These are phyloP conservation scores for Rotaria macrura DNA, from an alignment of 2,888 invertebrate genomes.

Conservation along the genomic window DNA sequence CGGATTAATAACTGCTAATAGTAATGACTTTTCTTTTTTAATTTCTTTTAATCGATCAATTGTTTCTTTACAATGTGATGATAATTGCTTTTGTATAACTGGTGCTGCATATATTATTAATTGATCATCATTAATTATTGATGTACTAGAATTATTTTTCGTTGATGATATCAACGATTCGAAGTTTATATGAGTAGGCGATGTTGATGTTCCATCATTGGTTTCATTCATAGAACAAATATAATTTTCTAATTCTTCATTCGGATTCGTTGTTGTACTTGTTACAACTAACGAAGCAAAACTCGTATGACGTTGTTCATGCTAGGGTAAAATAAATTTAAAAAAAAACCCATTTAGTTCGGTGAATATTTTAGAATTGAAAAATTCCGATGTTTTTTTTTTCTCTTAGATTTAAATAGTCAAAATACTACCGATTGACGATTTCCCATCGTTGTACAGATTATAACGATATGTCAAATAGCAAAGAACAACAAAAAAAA, in stretches of 20 bases:
- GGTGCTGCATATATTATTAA: background rate
- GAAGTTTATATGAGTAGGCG: background rate
- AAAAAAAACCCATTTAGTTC: background rate
- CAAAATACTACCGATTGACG: background rate
- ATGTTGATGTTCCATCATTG: background rate
- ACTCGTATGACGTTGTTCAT: background rate
- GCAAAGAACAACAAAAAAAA: background rate
- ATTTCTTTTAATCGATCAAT: background rate
- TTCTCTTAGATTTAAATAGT: background rate
- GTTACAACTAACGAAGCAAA: background rate
- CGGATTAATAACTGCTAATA: background rate
- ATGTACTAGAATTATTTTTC: background rate
- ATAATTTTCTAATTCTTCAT: constrained; percentile 6
- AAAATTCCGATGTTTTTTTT: background rate
- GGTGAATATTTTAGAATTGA: no score
- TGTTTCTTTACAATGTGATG: background rate
- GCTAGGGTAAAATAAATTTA: background rate
- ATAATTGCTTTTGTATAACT: constrained; percentile 1
- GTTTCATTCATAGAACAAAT: background rate
- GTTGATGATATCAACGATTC: background rate
- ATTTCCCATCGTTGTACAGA: background rate
- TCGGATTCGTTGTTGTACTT: background rate
- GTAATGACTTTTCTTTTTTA: background rate
- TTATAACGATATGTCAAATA: background rate
- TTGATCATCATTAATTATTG: background rate